Conservation (phyloP, 2,888 invertebrate genomes). For the Tenthredo amoena region DNA sequence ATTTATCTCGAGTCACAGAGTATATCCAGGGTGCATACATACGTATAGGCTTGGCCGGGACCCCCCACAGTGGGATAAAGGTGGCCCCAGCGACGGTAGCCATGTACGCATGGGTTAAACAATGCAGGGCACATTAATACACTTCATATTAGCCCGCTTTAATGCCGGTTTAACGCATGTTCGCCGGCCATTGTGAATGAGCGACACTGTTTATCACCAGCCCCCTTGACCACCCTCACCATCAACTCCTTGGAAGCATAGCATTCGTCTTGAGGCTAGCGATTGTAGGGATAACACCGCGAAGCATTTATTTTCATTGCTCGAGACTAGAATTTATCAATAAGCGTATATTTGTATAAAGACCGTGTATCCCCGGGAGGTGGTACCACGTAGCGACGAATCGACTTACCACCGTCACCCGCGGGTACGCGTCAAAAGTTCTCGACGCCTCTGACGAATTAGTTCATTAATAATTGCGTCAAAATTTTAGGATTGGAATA, state of each 20-base stretch:
- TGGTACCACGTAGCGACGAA: conserved; percentile 55
- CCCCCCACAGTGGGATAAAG: conserved; percentile 75
- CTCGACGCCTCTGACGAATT: conserved; percentile 48
- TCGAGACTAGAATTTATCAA: conserved; percentile 66
- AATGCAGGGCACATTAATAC: conserved; percentile 78
- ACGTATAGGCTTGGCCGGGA: conserved; percentile 62
- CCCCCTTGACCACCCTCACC: conserved; percentile 63
- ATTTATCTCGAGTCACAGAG: conserved; percentile 69
- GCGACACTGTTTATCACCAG: conserved; percentile 78
- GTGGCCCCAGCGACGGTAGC: conserved; percentile 76
- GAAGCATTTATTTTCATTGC: conserved; percentile 54
- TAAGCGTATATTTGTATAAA: conserved; percentile 51
- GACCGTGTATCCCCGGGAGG: conserved; percentile 47
- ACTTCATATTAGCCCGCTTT: conserved; percentile 78
- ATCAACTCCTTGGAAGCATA: conserved; percentile 67
- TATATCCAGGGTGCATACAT: conserved; percentile 66
- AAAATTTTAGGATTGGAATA: conserved; percentile 25
- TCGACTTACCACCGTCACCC: conserved; percentile 46
- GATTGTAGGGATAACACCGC: conserved; percentile 68
- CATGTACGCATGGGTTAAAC: conserved; percentile 76
- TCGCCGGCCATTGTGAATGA: conserved; percentile 77
- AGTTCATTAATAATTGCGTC: conserved; percentile 51
- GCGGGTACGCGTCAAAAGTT: conserved; percentile 41
- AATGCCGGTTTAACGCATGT: conserved; percentile 78
- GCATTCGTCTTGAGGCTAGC: conserved; percentile 73